Percentiles rank a stretch among this genome's conserved stretches.
phyloP scores from a whole-genome alignment of 2,888 invertebrate genomes.

The Steinernema scapterisci region DNA sequence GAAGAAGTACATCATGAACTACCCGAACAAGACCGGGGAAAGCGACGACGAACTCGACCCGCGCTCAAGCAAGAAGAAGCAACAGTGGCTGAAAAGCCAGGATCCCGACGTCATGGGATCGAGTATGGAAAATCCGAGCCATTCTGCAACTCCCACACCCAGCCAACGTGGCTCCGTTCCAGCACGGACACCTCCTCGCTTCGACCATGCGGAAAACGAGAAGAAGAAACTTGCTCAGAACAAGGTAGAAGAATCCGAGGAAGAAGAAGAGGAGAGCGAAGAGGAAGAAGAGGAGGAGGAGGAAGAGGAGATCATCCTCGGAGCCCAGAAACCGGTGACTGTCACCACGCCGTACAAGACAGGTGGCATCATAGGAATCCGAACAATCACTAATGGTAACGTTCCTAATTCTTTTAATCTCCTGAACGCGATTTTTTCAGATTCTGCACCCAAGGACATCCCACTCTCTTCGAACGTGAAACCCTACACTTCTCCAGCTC shows the following conservation, averaged over 20 bases:
- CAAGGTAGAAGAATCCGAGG: slow-evolving; percentile 36
- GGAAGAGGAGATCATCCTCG: slow-evolving; percentile 41
- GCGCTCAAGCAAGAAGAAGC: slow-evolving; percentile 39
- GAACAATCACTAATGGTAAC: slow-evolving; percentile 10
- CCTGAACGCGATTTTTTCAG: background rate
- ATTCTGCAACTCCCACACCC: slow-evolving; percentile 37
- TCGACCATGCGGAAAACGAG: slow-evolving; percentile 34
- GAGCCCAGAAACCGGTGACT: background rate
- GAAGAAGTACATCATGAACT: slow-evolving; percentile 55
- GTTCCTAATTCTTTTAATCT: background rate
- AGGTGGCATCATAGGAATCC: slow-evolving; percentile 3
- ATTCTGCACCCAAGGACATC: slow-evolving; percentile 2
- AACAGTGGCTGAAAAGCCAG: slow-evolving; percentile 44
- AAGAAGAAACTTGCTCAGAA: slow-evolving; percentile 20
- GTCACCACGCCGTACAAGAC: slow-evolving; percentile 21
- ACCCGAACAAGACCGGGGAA: slow-evolving; percentile 50
- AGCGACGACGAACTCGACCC: slow-evolving; percentile 42
- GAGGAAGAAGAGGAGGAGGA: slow-evolving; percentile 59
- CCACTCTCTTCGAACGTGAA: background rate
- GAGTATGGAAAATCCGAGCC: slow-evolving; percentile 37
- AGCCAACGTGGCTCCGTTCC: slow-evolving; percentile 56
- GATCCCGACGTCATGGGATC: slow-evolving; percentile 48
- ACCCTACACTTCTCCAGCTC: slow-evolving; percentile 8
- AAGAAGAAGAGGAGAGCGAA: slow-evolving; percentile 56
- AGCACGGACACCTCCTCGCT: slow-evolving; percentile 54